Evolutionary conservation across 2,888 invertebrate species (phyloP).

Genomic region (Itoplectis maculator): DNA sequence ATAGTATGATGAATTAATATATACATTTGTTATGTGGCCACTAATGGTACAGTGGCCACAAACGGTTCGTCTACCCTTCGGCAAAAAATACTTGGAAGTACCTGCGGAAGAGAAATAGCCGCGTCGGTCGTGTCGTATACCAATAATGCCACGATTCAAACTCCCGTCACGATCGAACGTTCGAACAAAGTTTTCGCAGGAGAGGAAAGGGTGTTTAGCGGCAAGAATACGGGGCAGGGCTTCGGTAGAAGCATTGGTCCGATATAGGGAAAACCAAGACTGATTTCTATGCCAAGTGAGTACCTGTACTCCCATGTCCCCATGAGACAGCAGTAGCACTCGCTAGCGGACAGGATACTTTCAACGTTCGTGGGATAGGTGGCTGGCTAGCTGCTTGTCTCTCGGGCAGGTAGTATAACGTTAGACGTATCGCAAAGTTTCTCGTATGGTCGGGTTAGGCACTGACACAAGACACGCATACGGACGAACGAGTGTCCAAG

Average conservation of each 20-base stretch:
- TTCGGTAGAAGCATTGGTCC: constrained; percentile 26
- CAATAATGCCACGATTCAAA: constrained; percentile 65
- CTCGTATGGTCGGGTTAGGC: constrained; percentile 12
- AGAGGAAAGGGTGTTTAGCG: constrained; percentile 63
- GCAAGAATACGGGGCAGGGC: constrained; percentile 32
- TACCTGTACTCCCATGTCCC: constrained; percentile 53
- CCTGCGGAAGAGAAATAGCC: constrained; percentile 10
- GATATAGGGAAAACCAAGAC: constrained; percentile 63
- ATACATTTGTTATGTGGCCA: no score
- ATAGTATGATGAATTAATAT: no score
- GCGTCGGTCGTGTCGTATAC: constrained; percentile 62
- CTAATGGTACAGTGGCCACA: no score
- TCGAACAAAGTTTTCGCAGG: constrained; percentile 67
- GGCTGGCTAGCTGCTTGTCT: constrained; percentile 12
- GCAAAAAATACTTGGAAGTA: constrained; percentile 44
- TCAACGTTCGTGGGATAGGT: constrained; percentile 49
- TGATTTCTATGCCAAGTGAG: constrained; percentile 68
- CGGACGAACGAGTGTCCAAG: background rate
- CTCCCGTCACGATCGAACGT: constrained; percentile 68
- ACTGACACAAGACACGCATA: constrained; percentile 14
- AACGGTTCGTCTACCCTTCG: no score
- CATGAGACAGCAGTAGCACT: constrained; percentile 50
- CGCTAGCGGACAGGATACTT: constrained; percentile 51
- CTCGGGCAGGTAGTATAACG: constrained; percentile 22
- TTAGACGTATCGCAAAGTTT: constrained; percentile 43